These are phyloP conservation scores for Amitus sp. DNA, from an alignment of 2,888 invertebrate species.

Conservation along the genomic window DNA sequence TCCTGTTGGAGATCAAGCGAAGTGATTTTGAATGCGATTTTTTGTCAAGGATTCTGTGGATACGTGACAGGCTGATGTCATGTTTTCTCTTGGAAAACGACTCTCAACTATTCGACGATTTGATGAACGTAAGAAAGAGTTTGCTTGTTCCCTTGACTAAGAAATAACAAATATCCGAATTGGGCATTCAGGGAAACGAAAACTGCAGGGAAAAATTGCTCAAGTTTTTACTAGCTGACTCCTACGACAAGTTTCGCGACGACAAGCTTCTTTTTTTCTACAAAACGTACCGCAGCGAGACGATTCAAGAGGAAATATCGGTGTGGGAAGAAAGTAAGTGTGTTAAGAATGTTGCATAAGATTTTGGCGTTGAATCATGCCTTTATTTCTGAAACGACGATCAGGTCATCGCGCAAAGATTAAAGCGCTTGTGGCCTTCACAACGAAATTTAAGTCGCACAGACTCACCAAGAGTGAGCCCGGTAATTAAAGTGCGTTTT, in stretches of 20 bases:
- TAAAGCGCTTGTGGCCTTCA: slow-evolving; percentile 48
- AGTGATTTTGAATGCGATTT: no score
- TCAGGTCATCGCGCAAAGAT: slow-evolving; percentile 50
- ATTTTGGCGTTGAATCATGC: slow-evolving; percentile 18
- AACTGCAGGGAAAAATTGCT: slow-evolving; percentile 69
- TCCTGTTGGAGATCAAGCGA: no score
- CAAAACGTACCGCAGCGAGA: slow-evolving; percentile 77
- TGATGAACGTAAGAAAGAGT: slow-evolving; percentile 53
- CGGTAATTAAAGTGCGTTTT: slow-evolving; percentile 46
- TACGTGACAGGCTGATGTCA: slow-evolving; percentile 72
- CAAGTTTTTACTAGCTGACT: slow-evolving; percentile 69
- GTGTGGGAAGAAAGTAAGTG: slow-evolving; percentile 78
- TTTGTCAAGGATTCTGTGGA: slow-evolving; percentile 72
- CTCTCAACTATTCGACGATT: slow-evolving; percentile 52
- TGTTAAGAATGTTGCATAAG: slow-evolving; percentile 30
- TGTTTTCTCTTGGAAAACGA: slow-evolving; percentile 67
- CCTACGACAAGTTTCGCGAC: slow-evolving; percentile 66
- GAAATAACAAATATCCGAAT: not conserved
- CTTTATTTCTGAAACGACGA: slow-evolving; percentile 23
- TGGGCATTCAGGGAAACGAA: slow-evolving; percentile 59
- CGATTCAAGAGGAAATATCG: slow-evolving; percentile 79
- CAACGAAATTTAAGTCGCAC: slow-evolving; percentile 50
- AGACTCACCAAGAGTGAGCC: slow-evolving; percentile 57
- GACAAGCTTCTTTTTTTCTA: slow-evolving; percentile 74
- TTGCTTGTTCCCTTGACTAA: not conserved